Evolutionary conservation across 2,113 vertebrate species (phyloP).

Genomic region (Aleadryas rufinucha): DNA sequence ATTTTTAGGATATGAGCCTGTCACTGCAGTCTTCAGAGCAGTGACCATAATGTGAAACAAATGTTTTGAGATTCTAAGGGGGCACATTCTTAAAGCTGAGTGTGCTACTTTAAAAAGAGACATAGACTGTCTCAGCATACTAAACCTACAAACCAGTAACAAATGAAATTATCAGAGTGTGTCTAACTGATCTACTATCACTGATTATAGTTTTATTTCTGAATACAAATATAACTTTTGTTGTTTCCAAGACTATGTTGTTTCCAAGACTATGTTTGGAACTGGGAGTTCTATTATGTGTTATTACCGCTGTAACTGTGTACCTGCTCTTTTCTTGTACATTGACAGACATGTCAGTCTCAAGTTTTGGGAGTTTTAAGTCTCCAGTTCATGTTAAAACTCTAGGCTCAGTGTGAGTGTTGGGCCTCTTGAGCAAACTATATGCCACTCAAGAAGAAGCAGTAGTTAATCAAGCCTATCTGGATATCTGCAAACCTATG

Average conservation of each 20-base stretch:
- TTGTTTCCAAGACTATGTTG: background rate
- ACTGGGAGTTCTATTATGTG: background rate
- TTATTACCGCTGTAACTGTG: background rate
- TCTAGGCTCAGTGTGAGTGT: background rate
- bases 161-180: background rate
- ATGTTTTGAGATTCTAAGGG: background rate
- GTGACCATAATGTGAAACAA: background rate
- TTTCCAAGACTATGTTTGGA: background rate
- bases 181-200: background rate
- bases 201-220: background rate
- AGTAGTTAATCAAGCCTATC: background rate
- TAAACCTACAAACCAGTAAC: background rate
- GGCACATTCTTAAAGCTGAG: background rate
- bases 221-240: background rate
- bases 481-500: background rate
- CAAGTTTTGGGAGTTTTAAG: background rate
- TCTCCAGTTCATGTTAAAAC: background rate
- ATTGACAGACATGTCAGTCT: background rate
- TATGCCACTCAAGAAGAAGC: background rate
- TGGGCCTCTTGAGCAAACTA: background rate
- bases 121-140: background rate
- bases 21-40: background rate
- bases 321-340: background rate
- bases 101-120: background rate
- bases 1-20: background rate